These are phyloP conservation scores for Phaonia tiefii DNA, from an alignment of 2,888 invertebrate species.

Conservation along the genomic window DNA sequence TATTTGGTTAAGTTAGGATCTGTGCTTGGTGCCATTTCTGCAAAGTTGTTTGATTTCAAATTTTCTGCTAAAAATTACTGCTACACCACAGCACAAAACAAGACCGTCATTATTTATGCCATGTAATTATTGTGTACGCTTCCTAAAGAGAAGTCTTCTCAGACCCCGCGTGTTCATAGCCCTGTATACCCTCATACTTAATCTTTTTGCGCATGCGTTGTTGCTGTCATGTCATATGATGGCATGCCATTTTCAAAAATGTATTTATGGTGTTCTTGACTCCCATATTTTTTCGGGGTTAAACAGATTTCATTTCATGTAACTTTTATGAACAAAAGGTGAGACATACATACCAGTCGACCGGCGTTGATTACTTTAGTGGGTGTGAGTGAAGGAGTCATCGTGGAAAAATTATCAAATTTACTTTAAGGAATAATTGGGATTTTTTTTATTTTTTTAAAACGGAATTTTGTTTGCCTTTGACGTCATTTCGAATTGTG, in stretches of 20 bases:
- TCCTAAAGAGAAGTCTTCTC: constrained; percentile 27
- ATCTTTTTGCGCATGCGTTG: constrained; percentile 60
- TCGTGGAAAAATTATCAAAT: too few relatives aligned
- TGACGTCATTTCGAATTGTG: too few relatives aligned
- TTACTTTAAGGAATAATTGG: too few relatives aligned
- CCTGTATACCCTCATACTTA: not conserved
- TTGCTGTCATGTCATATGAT: constrained; percentile 50
- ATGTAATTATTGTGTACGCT: constrained; percentile 53
- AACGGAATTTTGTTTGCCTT: too few relatives aligned
- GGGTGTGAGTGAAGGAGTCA: too few relatives aligned
- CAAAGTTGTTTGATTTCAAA: constrained; percentile 2
- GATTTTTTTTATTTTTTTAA: too few relatives aligned
- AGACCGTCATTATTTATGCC: constrained; percentile 63
- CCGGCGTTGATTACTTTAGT: too few relatives aligned
- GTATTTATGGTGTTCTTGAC: constrained; percentile 61
- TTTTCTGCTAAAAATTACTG: constrained; percentile 28
- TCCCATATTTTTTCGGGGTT: constrained; percentile 31
- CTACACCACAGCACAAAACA: constrained; percentile 17
- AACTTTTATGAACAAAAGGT: too few relatives aligned
- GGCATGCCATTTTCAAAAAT: constrained; percentile 18
- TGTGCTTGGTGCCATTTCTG: not conserved
- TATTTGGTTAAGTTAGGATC: not conserved
- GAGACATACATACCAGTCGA: too few relatives aligned
- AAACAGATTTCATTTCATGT: not conserved
- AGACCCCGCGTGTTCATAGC: not conserved